Conservation (phyloP, 2,888 invertebrate genomes). For the Xestia xanthographa region DNA sequence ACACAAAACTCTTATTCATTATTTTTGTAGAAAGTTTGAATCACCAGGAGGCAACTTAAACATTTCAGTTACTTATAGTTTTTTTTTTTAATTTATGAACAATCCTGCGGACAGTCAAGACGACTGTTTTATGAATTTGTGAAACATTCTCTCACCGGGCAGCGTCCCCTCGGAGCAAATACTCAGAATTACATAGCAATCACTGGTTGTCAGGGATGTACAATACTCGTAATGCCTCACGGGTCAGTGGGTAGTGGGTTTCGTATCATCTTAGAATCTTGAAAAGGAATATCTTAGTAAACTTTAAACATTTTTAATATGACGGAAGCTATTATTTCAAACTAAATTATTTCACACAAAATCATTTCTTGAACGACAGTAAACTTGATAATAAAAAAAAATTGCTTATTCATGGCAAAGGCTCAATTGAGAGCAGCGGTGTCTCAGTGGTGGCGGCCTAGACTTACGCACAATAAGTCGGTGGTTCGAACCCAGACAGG, state of each 20-base stretch:
- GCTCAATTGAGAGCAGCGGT: too few relatives aligned
- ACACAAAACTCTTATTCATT: not conserved
- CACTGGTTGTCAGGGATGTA: not conserved
- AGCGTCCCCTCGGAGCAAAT: not conserved
- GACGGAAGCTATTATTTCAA: not conserved
- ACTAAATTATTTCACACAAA: not conserved
- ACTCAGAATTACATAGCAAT: constrained; percentile 18
- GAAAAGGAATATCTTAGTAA: not conserved
- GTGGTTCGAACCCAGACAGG: too few relatives aligned
- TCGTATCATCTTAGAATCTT: not conserved
- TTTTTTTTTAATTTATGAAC: not conserved
- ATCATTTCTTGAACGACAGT: not conserved
- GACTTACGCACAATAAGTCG: too few relatives aligned
- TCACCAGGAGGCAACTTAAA: not conserved
- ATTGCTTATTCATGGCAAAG: too few relatives aligned
- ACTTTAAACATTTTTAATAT: not conserved
- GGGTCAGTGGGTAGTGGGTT: constrained; percentile 18
- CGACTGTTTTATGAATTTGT: not conserved
- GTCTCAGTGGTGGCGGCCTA: too few relatives aligned
- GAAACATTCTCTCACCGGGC: not conserved
- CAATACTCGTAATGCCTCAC: not conserved
- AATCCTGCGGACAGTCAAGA: not conserved
- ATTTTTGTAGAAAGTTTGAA: not conserved
- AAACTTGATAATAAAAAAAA: not conserved
- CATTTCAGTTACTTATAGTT: not conserved